Percentiles rank a stretch among this genome's conserved stretches.
Conservation (phyloP, 2,113 vertebrate species). For the Colinus virginianus region DNA sequence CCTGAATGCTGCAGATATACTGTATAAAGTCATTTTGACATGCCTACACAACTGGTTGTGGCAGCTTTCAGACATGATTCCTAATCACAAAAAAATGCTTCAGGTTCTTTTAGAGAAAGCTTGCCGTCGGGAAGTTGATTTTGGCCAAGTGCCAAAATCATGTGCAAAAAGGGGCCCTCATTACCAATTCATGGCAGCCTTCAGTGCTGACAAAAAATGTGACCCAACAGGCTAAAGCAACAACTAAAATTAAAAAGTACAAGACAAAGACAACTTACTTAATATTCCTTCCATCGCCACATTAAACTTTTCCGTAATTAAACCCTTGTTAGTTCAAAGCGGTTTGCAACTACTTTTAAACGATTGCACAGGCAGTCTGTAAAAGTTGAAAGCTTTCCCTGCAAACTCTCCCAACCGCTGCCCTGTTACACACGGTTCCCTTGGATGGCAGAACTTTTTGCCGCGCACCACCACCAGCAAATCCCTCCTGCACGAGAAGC, state of each 20-base stretch:
- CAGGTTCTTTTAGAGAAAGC: conserved; percentile 85
- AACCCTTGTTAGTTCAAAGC: conserved; percentile 82
- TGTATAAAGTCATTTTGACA: conserved; percentile 85
- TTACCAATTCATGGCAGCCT: conserved; percentile 88
- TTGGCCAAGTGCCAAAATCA: conserved; percentile 85
- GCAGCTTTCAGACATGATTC: conserved; percentile 83
- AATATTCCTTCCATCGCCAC: conserved; percentile 84
- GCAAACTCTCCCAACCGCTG: conserved; percentile 63
- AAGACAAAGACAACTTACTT: conserved; percentile 85
- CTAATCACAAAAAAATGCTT: conserved; percentile 78
- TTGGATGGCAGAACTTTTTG: conserved; percentile 69
- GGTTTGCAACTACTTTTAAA: conserved; percentile 78
- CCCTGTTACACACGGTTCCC: conserved; percentile 66
- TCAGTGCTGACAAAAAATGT: conserved; percentile 86
- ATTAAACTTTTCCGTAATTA: conserved; percentile 84
- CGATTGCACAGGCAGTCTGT: conserved; percentile 73
- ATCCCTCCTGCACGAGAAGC: conserved; percentile 18
- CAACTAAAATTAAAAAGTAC: conserved; percentile 85
- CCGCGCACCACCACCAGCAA: background rate
- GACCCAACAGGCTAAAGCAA: conserved; percentile 87
- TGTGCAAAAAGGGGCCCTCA: conserved; percentile 86
- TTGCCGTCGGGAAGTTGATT: conserved; percentile 87
- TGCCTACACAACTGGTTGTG: conserved; percentile 81
- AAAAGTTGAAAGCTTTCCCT: conserved; percentile 76
- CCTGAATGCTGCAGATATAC: conserved; percentile 68